phyloP scores from a whole-genome alignment of 2,888 invertebrate species.

The Ellobium chinense region DNA sequence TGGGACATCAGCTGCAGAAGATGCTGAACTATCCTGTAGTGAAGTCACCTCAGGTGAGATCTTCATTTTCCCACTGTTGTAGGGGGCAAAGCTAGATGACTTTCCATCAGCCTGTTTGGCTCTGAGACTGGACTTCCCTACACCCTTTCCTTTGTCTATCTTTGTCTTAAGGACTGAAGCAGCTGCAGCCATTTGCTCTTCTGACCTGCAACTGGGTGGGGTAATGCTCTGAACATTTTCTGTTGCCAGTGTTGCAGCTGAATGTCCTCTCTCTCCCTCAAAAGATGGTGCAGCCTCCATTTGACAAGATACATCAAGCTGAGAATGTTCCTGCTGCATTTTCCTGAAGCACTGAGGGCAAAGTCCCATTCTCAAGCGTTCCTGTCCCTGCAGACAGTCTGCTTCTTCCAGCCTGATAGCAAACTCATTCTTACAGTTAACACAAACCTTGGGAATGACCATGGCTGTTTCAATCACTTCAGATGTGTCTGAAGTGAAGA shows the following conservation, averaged over 20 bases:
- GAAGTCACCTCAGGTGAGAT: not conserved
- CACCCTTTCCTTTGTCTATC: constrained; percentile 21
- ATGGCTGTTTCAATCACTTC: not conserved
- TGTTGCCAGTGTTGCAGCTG: no score
- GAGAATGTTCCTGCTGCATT: not conserved
- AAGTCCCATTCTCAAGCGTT: not conserved
- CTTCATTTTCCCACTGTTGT: constrained; percentile 44
- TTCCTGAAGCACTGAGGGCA: not conserved
- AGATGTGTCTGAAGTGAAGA: not conserved
- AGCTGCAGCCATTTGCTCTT: not conserved
- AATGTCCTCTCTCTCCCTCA: not conserved
- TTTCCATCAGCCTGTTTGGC: not conserved
- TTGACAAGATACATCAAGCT: no score
- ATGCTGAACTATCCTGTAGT: not conserved
- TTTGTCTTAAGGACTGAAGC: not conserved
- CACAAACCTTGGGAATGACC: not conserved
- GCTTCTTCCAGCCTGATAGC: not conserved
- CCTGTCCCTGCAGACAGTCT: not conserved
- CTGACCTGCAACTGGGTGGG: no score
- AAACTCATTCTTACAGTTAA: not conserved
- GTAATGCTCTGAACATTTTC: no score
- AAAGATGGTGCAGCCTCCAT: not conserved
- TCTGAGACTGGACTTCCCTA: constrained; percentile 27
- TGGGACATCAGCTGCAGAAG: not conserved
- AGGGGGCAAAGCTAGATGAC: constrained; percentile 18